A percentile compares a stretch with the other conserved stretches of the same genome.
Evolutionary conservation across 2,113 vertebrate genomes (phyloP).

Genomic region (Canis aureus): DNA sequence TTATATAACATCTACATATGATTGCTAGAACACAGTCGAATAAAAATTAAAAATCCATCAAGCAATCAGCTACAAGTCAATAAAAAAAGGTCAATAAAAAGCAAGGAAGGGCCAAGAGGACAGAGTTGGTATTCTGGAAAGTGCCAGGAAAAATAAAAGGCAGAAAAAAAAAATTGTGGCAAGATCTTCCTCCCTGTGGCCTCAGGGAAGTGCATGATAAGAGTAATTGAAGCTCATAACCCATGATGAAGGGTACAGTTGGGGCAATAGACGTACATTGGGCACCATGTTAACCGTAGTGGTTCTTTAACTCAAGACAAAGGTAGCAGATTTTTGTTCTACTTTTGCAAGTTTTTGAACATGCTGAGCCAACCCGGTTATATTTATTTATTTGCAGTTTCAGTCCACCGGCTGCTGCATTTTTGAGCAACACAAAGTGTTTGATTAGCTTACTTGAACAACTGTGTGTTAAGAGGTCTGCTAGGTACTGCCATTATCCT

Average conservation of each 20-base stretch:
- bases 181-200: neutral
- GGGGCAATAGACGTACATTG: neutral
- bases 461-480: neutral
- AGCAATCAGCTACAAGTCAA: slow-evolving; percentile 69
- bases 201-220: neutral
- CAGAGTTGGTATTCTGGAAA: neutral
- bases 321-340: neutral
- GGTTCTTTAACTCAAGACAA: neutral
- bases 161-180: neutral
- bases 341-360: neutral
- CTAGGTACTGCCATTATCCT: neutral
- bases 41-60: slow-evolving; percentile 74
- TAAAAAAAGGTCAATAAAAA: slow-evolving; percentile 74
- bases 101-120: slow-evolving; percentile 28
- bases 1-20: neutral
- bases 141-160: slow-evolving; percentile 35
- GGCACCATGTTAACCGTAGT: fast-evolving
- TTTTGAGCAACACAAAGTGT: neutral
- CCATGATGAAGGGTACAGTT: neutral
- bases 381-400: neutral
- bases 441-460: neutral
- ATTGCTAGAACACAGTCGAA: neutral
- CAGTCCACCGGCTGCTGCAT: neutral
- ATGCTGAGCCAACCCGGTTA: neutral
- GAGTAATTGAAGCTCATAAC: slow-evolving; percentile 41